phyloP scores from a whole-genome alignment of 2,113 vertebrate genomes.

The Nansenia antarctica region DNA sequence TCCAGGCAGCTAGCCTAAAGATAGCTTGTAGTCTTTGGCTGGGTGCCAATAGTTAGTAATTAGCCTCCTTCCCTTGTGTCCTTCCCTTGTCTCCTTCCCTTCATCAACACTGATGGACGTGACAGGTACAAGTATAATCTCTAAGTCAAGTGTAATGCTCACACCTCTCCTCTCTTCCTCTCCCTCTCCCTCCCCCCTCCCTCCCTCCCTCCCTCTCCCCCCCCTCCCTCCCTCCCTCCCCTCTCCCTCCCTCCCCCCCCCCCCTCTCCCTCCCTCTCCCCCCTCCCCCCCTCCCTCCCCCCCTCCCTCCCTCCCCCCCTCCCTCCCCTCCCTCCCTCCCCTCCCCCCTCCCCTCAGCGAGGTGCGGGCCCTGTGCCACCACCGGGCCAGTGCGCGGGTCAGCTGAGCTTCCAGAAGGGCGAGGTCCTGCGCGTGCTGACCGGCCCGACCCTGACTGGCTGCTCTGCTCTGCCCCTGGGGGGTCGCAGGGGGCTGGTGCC shows the following conservation, averaged over 20 bases:
- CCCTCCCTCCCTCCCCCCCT: not conserved
- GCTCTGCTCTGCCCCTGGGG: constrained; percentile 81
- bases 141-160: no score
- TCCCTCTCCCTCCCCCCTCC: not conserved
- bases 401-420: constrained; percentile 93
- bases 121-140: no score
- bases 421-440: constrained; percentile 82
- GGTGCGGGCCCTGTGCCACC: constrained; percentile 89
- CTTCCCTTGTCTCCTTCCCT: not conserved
- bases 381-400: constrained; percentile 87
- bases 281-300: not conserved
- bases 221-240: not conserved
- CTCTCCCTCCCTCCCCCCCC: not conserved
- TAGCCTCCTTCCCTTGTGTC: no score
- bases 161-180: not conserved
- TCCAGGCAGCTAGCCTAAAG: no score
- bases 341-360: constrained; percentile 70
- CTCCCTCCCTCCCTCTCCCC: no score
- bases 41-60: no score
- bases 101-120: no score
- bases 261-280: constrained; percentile 15
- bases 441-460: constrained; percentile 87
- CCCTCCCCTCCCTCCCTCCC: not conserved
- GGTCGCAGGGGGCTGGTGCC: constrained; percentile 84
- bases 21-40: no score